Percentiles rank a stretch among this genome's conserved stretches.
phyloP scores from a whole-genome alignment of 2,888 invertebrate genomes.

The Tetheella fluctuosa region DNA sequence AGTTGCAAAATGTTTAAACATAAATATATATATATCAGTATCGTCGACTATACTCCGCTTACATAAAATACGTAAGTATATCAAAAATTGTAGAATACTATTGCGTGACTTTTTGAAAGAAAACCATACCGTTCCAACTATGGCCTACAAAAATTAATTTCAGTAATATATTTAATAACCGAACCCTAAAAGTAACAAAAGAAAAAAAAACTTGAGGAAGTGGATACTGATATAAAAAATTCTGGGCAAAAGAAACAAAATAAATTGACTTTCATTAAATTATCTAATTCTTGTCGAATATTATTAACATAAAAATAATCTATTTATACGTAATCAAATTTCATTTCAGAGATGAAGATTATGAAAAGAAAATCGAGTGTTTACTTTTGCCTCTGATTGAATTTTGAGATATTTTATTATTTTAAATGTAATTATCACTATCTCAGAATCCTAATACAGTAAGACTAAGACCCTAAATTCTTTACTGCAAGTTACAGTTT shows the following conservation, averaged over 20 bases:
- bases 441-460: too few relatives aligned
- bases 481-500: not conserved
- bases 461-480: too few relatives aligned
- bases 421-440: too few relatives aligned
- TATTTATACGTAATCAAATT: not conserved
- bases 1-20: not conserved
- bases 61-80: slow-evolving; percentile 1
- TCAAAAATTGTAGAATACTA: not conserved
- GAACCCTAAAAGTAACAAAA: not conserved
- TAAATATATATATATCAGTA: not conserved
- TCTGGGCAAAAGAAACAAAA: not conserved
- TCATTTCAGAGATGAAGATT: not conserved
- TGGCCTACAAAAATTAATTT: too few relatives aligned
- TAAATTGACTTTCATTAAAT: not conserved
- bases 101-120: not conserved
- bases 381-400: not conserved
- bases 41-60: not conserved
- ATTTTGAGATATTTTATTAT: not conserved
- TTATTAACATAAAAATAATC: not conserved
- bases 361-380: not conserved
- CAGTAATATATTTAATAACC: too few relatives aligned
- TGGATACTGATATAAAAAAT: not conserved
- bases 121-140: not conserved
- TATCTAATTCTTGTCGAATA: not conserved
- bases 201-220: not conserved